Evolutionary conservation across 1,140 invertebrate species (phyloP), one percentile per base, ranked within the genome.

Genomic region (Leptopilina boulardi): DNA sequence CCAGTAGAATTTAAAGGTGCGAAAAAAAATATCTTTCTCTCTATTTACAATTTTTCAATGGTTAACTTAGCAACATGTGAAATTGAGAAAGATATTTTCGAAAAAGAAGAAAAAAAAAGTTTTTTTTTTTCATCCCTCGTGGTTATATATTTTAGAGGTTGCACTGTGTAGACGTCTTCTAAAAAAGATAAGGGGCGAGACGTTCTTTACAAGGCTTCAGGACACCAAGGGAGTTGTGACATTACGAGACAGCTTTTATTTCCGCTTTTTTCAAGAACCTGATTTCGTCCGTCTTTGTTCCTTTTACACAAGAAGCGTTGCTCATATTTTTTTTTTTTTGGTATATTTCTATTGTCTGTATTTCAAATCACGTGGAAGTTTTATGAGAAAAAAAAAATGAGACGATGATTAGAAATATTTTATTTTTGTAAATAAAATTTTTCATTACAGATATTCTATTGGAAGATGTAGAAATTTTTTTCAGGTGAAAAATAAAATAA

Each of bases 241-340:
- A 66, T 66, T 66, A 66, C 21, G 59, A 66, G 59, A 66, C 59
- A 66, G 59, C 59, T 66, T 66, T 66, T 66, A 30, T 66, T 66
- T 66, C 59, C 23, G 59, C 59, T 66, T 66, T 66, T 66, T 66
- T n/a, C 26, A 8, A 15, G 23, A 66, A 66, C 59, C 59, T 66
- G 23, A 66, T 66, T 66, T 66, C 59, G 23, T 30, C 26, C 56
- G 2, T n/a, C 23, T 66, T 30, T 66, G 23, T 66, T 66, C 59
- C 15, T 66, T 66, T 66, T 66, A n/a, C 5, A 3, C 13, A 30
- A 30, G 10, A 13, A n/a, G n/a, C n/a, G 10, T 23, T n/a, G 47
- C 47, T 66, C 26, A n/a, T n/a, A n/a, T n/a, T n/a, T n/a, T 15
- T 66, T 66, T 66, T 26, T 38, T 38, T 0, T 4, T 38, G 9